Conservation (phyloP, 2,113 vertebrate genomes). For the Oreotrochilus melanogaster region DNA sequence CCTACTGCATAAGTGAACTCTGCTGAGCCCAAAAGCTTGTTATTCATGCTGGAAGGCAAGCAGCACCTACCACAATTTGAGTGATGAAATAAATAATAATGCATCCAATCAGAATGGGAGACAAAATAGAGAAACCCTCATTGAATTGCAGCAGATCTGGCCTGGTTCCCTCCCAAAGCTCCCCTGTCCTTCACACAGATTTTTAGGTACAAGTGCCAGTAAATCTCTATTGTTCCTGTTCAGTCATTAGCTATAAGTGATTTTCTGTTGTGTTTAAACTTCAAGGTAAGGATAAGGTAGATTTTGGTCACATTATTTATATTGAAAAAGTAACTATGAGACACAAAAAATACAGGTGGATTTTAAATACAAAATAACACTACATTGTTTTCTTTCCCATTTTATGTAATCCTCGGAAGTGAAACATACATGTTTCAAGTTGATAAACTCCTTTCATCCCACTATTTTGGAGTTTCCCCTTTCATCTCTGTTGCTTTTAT, state of each 20-base stretch:
- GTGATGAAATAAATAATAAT: slow-evolving; percentile 74
- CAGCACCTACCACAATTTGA: slow-evolving; percentile 64
- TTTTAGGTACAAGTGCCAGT: slow-evolving; percentile 41
- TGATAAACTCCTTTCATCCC: slow-evolving; percentile 7
- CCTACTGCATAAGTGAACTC: slow-evolving; percentile 55
- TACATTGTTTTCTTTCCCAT: background rate
- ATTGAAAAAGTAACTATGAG: background rate
- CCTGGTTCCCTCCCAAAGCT: slow-evolving; percentile 7
- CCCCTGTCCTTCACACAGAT: background rate
- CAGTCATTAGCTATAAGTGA: slow-evolving; percentile 36
- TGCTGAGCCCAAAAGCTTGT: slow-evolving; percentile 34
- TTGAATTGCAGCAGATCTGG: slow-evolving; percentile 59
- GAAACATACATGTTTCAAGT: background rate
- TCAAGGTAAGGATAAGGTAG: slow-evolving; percentile 36
- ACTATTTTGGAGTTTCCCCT: background rate
- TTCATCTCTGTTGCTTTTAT: background rate
- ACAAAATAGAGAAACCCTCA: slow-evolving; percentile 48
- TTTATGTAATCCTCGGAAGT: background rate
- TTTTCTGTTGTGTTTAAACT: slow-evolving; percentile 1
- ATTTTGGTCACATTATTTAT: background rate
- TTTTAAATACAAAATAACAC: background rate
- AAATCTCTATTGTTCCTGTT: slow-evolving; percentile 49
- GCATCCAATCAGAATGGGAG: slow-evolving; percentile 58
- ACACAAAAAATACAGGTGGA: background rate
- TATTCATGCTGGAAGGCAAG: slow-evolving; percentile 55